A percentile compares a stretch with the other conserved stretches of the same genome.
Evolutionary conservation across 2,797 vertebrate species (phyloP).

Genomic region (Nothura maculosa): DNA sequence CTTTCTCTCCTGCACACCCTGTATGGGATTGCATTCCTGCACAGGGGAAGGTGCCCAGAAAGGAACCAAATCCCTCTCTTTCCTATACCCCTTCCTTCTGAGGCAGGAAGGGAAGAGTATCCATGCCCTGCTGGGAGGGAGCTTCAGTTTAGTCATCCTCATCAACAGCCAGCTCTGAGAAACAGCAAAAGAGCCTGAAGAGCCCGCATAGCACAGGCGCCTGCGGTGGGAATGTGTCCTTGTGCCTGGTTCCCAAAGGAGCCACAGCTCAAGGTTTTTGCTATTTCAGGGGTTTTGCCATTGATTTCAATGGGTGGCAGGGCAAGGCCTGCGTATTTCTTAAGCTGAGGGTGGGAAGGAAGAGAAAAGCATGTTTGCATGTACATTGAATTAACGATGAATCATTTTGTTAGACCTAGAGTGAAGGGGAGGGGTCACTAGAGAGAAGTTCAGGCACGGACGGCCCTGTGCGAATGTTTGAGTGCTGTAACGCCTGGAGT

Average conservation of each 20-base stretch:
- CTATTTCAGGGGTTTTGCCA: accelerated
- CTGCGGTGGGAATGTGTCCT: background rate
- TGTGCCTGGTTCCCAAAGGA: background rate
- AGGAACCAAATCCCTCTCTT: background rate
- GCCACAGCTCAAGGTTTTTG: background rate
- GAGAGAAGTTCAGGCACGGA: background rate
- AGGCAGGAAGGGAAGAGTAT: background rate
- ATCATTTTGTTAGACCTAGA: background rate
- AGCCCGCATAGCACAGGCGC: too few species aligned
- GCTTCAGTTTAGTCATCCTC: too few species aligned
- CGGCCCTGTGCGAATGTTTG: accelerated
- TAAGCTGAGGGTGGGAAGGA: background rate
- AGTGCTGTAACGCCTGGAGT: background rate
- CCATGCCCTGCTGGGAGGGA: too few species aligned
- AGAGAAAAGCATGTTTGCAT: background rate
- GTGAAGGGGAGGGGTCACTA: background rate
- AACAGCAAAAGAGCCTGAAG: background rate
- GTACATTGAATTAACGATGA: background rate
- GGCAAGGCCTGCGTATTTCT: background rate
- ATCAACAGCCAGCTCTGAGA: background rate
- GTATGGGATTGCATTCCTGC: background rate
- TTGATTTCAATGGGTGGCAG: background rate
- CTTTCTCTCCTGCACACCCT: background rate
- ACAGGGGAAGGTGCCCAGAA: background rate
- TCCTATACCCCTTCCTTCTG: background rate